Conservation (phyloP, 64 coral and sea anemone genomes). For the Actinia tenebrosa region DNA sequence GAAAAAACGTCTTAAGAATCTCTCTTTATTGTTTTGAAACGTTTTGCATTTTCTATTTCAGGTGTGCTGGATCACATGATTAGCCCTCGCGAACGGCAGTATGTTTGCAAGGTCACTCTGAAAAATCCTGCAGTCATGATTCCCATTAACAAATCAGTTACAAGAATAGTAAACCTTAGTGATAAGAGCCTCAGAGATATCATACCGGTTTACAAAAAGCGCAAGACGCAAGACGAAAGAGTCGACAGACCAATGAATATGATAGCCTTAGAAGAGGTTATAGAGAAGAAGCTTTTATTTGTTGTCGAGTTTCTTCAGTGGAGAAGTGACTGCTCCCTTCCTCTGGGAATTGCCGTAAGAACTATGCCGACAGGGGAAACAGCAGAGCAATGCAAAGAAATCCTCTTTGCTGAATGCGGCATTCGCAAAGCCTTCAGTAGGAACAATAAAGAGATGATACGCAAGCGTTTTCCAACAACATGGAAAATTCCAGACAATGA, state of each 20-base stretch:
- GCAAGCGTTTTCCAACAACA: background rate
- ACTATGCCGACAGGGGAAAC: slow-evolving; percentile 30
- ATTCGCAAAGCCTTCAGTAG: slow-evolving; percentile 38
- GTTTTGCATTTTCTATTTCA: slow-evolving; percentile 1
- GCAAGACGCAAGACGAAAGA: background rate
- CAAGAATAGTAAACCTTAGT: slow-evolving; percentile 60
- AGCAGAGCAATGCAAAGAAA: slow-evolving; percentile 39
- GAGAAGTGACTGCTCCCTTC: slow-evolving; percentile 36
- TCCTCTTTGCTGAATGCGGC: slow-evolving; percentile 55
- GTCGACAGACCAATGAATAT: background rate
- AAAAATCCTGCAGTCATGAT: slow-evolving; percentile 62
- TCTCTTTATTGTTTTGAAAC: background rate
- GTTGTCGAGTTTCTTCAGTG: slow-evolving; percentile 63
- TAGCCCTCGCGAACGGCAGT: slow-evolving; percentile 72
- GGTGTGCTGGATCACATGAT: slow-evolving; percentile 77
- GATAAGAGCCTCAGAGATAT: slow-evolving; percentile 24
- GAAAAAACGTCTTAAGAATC: background rate
- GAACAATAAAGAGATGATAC: slow-evolving; percentile 19
- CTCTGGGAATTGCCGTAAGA: slow-evolving; percentile 52
- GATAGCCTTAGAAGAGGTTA: slow-evolving; percentile 41
- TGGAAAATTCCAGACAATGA: slow-evolving; percentile 58
- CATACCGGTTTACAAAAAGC: background rate
- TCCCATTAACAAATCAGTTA: slow-evolving; percentile 80
- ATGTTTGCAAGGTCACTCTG: slow-evolving; percentile 58
- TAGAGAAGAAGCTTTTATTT: slow-evolving; percentile 68